These are phyloP conservation scores for Numenius phaeopus DNA, from an alignment of 2,797 vertebrate genomes.

Conservation along the genomic window DNA sequence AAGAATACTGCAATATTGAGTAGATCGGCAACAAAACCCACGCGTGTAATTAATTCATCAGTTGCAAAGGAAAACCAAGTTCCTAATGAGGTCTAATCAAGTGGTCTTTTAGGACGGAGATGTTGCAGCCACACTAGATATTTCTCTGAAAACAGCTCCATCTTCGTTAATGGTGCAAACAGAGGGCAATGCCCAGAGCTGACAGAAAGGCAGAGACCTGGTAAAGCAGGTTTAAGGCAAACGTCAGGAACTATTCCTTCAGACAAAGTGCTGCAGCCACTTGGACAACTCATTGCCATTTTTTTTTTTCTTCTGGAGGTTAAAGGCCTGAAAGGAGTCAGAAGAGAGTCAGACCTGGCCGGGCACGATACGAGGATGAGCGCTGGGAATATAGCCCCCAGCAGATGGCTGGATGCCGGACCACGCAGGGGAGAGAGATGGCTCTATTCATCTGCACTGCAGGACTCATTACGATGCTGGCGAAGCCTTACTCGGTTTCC, in stretches of 20 bases:
- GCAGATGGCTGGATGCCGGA: neutral
- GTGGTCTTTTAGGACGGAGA: neutral
- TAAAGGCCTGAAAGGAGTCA: neutral
- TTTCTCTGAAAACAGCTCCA: neutral
- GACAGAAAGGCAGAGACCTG: neutral
- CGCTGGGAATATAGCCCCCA: neutral
- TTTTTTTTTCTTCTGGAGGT: neutral
- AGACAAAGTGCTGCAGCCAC: neutral
- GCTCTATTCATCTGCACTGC: neutral
- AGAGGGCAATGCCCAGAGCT: accelerated
- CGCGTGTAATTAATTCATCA: neutral
- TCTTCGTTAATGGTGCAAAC: neutral
- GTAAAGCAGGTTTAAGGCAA: neutral
- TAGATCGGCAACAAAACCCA: accelerated
- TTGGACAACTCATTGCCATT: neutral
- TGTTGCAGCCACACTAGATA: neutral
- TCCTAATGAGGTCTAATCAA: neutral
- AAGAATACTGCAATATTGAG: neutral
- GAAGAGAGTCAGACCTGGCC: neutral
- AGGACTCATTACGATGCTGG: neutral
- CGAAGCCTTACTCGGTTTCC: neutral
- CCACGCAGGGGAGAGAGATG: neutral
- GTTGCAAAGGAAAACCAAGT: neutral
- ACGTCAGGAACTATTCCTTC: neutral
- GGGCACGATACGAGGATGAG: accelerated